phyloP scores from a whole-genome alignment of 1,140 invertebrate genomes.

The Diorhabda carinulata region DNA sequence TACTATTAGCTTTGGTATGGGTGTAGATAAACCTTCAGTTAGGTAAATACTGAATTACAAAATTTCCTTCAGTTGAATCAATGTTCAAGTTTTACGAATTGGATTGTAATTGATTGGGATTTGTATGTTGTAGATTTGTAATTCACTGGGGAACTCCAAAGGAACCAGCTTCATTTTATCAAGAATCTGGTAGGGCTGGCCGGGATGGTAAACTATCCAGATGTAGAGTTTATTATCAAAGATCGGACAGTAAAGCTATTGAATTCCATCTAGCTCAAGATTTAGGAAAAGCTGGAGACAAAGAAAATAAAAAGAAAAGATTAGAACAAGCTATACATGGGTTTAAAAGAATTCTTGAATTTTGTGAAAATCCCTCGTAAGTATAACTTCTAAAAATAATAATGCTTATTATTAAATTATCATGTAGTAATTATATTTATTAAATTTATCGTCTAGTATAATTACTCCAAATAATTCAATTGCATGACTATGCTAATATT shows the following conservation, averaged over 20 bases:
- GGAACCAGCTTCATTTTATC: constrained; percentile 80
- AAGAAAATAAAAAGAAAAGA: constrained; percentile 48
- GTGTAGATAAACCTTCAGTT: constrained; percentile 92
- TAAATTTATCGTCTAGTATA: too few relatives aligned
- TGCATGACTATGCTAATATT: too few relatives aligned
- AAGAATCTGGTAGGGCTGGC: constrained; percentile 87
- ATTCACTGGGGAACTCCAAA: constrained; percentile 91
- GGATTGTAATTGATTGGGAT: neutral
- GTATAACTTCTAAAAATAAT: constrained; percentile 20
- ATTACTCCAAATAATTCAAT: too few relatives aligned
- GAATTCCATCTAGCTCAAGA: constrained; percentile 74
- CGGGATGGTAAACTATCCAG: constrained; percentile 79
- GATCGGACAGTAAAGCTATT: constrained; percentile 72
- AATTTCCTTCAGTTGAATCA: neutral
- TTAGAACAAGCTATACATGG: constrained; percentile 62
- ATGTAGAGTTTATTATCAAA: constrained; percentile 91
- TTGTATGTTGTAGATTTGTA: constrained; percentile 63
- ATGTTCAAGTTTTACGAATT: too few relatives aligned
- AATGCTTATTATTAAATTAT: neutral
- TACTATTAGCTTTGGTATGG: constrained; percentile 97
- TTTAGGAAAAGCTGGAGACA: constrained; percentile 54
- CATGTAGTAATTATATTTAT: too few relatives aligned
- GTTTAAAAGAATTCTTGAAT: constrained; percentile 73
- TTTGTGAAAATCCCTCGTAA: constrained; percentile 66
- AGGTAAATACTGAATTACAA: constrained; percentile 54